phyloP scores from a whole-genome alignment of 2,113 vertebrate species.

The Gobiocypris rarus region DNA sequence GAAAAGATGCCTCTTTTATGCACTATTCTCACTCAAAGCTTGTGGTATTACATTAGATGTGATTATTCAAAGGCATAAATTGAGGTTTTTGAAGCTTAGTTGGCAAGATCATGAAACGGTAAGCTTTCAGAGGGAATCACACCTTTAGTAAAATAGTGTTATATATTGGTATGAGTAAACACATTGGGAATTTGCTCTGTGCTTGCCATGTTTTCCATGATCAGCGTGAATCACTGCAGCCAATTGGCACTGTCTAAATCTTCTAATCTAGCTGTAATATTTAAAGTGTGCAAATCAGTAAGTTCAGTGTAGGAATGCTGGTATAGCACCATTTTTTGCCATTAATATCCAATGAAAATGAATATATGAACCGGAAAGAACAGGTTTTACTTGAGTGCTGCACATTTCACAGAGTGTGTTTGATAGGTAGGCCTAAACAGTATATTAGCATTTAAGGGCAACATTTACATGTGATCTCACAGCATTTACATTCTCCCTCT shows the following conservation, averaged over 20 bases:
- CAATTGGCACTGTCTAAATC: not conserved
- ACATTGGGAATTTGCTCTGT: not conserved
- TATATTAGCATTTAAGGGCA: not conserved
- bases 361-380: slow-evolving; percentile 18
- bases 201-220: slow-evolving; percentile 9
- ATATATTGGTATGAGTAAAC: not conserved
- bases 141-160: slow-evolving; percentile 13
- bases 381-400: not conserved
- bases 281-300: not conserved
- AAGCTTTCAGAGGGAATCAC: not conserved
- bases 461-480: not conserved
- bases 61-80: slow-evolving; percentile 1
- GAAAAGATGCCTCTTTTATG: slow-evolving; percentile 39
- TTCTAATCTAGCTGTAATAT: not conserved
- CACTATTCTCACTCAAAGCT: not conserved
- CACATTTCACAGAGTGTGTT: not conserved
- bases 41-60: not conserved
- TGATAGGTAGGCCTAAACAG: not conserved
- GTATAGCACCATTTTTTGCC: not conserved
- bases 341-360: not conserved
- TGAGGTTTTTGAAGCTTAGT: not conserved
- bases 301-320: not conserved
- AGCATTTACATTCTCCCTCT: not conserved
- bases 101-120: not conserved
- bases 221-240: not conserved